Base-by-base conservation (phyloP, 2,888 invertebrate genomes). In the Arge pagana region DNA sequence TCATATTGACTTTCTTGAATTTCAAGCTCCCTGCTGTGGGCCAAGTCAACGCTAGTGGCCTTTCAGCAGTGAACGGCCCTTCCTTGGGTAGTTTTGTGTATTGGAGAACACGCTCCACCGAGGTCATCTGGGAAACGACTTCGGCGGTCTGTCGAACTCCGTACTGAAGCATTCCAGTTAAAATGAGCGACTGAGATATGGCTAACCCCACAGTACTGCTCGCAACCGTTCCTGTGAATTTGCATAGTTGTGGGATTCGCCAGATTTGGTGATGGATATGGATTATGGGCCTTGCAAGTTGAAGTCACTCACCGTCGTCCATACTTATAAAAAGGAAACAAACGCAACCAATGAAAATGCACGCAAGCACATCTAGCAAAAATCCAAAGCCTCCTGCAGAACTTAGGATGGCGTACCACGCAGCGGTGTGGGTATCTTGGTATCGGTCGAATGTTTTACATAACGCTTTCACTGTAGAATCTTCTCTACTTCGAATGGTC, bases 401-500 rank as follows among this genome's bases (percentile, higher is more conserved):
- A 0, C 83, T 80, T 26, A 89, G 65, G 57, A 83, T 85, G 13
- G 87, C 80, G 67, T 82, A 87, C 80, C 86, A 88, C 0, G 88
- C 82, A 37, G 87, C 83, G 0, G 86, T 82, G 68, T 91, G 88
- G 2, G 83, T 72, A 68, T 91, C 84, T 81, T 88, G 75, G 54
- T 86, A 80, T 23, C 71, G 69, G 67, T 91, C 90, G n/a, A n/a
- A n/a, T n/a, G n/a, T n/a, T n/a, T n/a, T n/a, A n/a, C n/a, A n/a
- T 63, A 92, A 91, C 62, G 90, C 88, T 58, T 83, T 81, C 71
- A 89, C 82, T 8, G 79, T 79, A 1, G 72, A 65, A 2, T 87
- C 84, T 10, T 85, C 83, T 3, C 88, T 86, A 2, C 93, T 88
- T 56, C 96, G 81, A 52, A 97, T 93, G 0, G 94, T 94, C 26